Evolutionary conservation across 2,113 vertebrate species (phyloP), one percentile per base, ranked within the genome.

Genomic region (Pedetes capensis): DNA sequence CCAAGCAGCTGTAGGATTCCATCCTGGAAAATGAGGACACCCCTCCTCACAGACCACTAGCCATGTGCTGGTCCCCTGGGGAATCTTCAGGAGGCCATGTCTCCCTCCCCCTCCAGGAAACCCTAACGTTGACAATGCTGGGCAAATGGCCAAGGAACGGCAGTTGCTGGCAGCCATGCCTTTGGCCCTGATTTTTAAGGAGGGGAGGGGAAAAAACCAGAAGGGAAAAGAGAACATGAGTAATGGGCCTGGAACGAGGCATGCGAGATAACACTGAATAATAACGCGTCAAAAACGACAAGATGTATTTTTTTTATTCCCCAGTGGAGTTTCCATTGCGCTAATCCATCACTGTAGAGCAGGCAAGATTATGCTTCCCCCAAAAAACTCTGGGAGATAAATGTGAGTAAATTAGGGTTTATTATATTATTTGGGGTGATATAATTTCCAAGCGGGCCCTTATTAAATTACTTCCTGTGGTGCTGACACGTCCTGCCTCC

Each of bases 291-390:
- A 98, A 97, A 98, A 98, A 97, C 97, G 98, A 98, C 98, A 98
- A 98, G 98, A 98, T 98, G 98, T 98, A 98, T 98, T 98, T 98
- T 96, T 98, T 98, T 98, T 98, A 98, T 98, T 98, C 98, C 98
- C 98, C 97, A 96, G 98, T 88, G 97, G 98, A 98, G 97, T 98
- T 98, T 98, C 98, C 98, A 97, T 97, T 97, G 98, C 74, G 39
- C 97, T 98, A 98, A 98, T 98, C 98, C 98, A 98, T 98, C 98
- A 98, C 98, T 97, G 97, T 93, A 97, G 98, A 98, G 98, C 98
- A 98, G 98, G 98, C 98, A 96, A 98, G 98, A 98, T 98, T 98
- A 97, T 98, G 97, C 97, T 96, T 98, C 97, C 95, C 98, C 96
- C 96, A 0, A 0, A 74, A 98, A 98, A 97, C 98, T 98, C 97